Base-by-base conservation (phyloP, 2,888 invertebrate species). In the Perithous albicinctus region DNA sequence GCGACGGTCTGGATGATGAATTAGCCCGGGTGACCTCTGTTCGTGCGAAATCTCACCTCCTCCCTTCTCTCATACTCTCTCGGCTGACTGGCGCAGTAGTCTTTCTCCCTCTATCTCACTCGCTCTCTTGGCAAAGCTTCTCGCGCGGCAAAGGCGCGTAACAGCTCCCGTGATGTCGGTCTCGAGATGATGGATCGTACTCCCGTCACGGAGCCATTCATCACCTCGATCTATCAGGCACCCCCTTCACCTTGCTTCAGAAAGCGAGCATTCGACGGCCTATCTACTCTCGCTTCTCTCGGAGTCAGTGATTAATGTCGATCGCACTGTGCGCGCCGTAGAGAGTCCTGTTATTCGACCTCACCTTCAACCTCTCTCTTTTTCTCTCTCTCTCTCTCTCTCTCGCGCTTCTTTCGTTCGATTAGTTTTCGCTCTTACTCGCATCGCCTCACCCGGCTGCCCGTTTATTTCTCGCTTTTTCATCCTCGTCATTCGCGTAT, bases 201-300 rank as follows among this genome's bases (percentile, higher is more conserved):
- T 85, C 85, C 89, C 90, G 91, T 91, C 91, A 90, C 90, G 92
- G 89, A 91, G 90, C 91, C 92, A 92, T 92, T 92, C 92, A 92
- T 92, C 92, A 92, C 92, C 91, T 91, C 90, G 91, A 91, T 92
- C 92, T 91, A 92, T 92, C 92, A 90, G 88, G 85, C 89, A 88
- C 83, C 88, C n/a, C 90, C 91, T 89, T 88, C 90, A 89, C 88
- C 90, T 91, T 91, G 89, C 91, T 89, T 90, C 89, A 89, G 91
- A 91, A 91, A 91, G 91, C 89, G 90, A 91, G 87, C 90, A 90
- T 90, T 91, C 91, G 91, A 91, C 91, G 91, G 90, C 90, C n/a
- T 91, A 91, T 92, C 91, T 90, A 90, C 91, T 90, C 88, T 90
- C 90, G 74, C 82, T 82, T 75, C 90, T 75, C 90, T 90, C 89